Conservation (phyloP, 2,113 vertebrate genomes). For the Pseudois nayaur region DNA sequence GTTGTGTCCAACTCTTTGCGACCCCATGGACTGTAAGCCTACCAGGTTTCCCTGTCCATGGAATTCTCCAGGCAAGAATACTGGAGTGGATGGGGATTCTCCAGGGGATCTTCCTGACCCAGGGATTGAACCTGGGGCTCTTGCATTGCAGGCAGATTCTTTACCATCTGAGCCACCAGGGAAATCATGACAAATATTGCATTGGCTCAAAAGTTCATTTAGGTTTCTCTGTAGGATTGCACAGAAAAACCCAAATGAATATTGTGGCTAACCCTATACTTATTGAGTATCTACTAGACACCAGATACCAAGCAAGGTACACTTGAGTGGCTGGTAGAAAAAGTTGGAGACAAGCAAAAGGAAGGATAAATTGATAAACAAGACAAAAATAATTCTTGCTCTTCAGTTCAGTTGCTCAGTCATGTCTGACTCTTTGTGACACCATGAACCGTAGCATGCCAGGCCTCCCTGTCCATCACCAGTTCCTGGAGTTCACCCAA, state of each 20-base stretch:
- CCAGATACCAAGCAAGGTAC: neutral
- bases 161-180: neutral
- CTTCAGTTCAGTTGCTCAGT: neutral
- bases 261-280: neutral
- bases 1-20: neutral
- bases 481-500: too few relatives aligned
- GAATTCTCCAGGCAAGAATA: neutral
- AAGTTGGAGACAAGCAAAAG: neutral
- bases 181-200: neutral
- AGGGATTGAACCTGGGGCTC: neutral
- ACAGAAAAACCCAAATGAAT: neutral
- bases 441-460: fast-evolving
- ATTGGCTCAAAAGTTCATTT: neutral
- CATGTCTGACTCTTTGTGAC: too few relatives aligned
- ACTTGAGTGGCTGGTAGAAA: neutral
- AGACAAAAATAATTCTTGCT: neutral
- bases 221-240: neutral
- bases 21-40: neutral
- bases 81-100: neutral
- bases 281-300: neutral
- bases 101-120: neutral
- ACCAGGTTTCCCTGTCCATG: neutral
- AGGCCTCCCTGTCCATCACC: too few relatives aligned
- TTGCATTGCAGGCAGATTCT: neutral
- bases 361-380: neutral